These are phyloP conservation scores for Phengaris alcon DNA, from an alignment of 2,888 invertebrate species.

Conservation along the genomic window DNA sequence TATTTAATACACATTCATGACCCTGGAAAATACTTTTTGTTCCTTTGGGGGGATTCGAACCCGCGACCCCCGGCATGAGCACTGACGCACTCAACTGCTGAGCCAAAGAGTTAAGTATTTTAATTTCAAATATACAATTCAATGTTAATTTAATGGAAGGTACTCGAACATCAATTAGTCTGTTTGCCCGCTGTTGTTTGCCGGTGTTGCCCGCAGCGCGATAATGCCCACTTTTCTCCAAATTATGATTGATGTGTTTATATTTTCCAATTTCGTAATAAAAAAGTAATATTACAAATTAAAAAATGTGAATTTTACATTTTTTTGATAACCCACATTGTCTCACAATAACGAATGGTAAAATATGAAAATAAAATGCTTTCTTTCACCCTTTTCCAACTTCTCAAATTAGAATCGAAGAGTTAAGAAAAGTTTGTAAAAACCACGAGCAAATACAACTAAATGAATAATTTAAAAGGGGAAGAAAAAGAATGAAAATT, in stretches of 20 bases:
- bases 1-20: too few relatives aligned
- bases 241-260: conserved; percentile 14
- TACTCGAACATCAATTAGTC: conserved; percentile 2
- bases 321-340: too few relatives aligned
- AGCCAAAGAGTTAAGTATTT: background rate
- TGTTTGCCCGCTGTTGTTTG: background rate
- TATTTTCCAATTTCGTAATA: background rate
- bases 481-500: background rate
- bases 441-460: background rate
- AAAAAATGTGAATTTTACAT: too few relatives aligned
- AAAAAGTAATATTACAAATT: too few relatives aligned
- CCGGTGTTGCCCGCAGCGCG: background rate
- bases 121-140: background rate
- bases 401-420: background rate
- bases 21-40: too few relatives aligned
- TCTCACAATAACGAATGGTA: too few relatives aligned
- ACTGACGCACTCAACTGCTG: too few relatives aligned
- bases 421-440: background rate
- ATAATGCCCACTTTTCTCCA: background rate
- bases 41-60: too few relatives aligned
- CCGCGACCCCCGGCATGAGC: too few relatives aligned
- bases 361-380: background rate
- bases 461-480: background rate
- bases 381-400: background rate
- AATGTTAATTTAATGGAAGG: background rate